Conservation (phyloP, 2,113 vertebrate species). For the Aythya baeri region DNA sequence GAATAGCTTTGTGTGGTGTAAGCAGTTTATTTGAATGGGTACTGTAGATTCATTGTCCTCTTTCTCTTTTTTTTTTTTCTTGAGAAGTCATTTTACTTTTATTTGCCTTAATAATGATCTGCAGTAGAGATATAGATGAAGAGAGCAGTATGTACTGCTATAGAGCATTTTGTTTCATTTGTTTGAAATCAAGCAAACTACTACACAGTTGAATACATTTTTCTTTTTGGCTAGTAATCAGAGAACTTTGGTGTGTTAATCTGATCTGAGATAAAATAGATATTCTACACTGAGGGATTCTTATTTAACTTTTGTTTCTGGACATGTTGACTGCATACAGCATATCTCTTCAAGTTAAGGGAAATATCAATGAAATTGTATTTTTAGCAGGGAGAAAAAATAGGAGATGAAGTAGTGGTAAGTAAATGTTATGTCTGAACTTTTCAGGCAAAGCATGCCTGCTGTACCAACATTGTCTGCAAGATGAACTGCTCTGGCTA, state of each 20-base stretch:
- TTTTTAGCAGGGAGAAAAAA: neutral
- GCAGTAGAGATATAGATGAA: neutral
- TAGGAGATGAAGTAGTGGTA: neutral
- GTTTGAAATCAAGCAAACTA: neutral
- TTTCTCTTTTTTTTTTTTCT: neutral
- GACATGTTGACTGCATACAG: neutral
- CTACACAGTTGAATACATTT: neutral
- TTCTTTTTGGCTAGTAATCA: neutral
- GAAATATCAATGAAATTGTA: neutral
- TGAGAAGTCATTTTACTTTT: neutral
- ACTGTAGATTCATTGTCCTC: neutral
- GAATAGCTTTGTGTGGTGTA: neutral
- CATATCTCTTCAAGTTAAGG: neutral
- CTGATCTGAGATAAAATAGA: neutral
- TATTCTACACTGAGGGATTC: neutral
- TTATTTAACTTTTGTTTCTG: neutral
- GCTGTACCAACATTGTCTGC: neutral
- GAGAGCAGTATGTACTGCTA: neutral
- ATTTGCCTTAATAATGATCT: neutral
- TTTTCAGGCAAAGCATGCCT: neutral
- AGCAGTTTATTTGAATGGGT: neutral
- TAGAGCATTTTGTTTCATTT: conserved; percentile 9
- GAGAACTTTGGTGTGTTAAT: neutral
- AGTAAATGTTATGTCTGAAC: neutral
- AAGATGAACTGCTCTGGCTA: neutral